Evolutionary conservation across 2,113 vertebrate genomes (phyloP), one percentile per base, ranked within the genome.

Genomic region (Odontophorus gujanensis): DNA sequence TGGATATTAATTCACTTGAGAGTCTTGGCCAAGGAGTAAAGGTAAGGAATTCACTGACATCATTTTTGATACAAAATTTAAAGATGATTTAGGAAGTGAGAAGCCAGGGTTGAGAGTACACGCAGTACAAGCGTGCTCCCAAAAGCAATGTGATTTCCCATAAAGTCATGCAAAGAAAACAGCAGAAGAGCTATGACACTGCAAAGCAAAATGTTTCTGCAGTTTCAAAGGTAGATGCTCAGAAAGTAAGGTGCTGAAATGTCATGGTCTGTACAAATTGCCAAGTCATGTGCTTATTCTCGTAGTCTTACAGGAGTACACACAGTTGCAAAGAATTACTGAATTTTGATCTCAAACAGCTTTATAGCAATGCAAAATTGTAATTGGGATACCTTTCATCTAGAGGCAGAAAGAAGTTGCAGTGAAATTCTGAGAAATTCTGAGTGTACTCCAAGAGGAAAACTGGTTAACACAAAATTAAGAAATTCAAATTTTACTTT

Each of bases 1-100:
- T 99, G 79, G 99, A 99, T 97, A 99, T 99, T 96, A 99, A 98
- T 89, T 99, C 99, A 79, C 97, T 99, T 45, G 98, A 99, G 94
- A 99, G 98, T 93, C 98, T 99, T 72, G 99, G 99, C 85, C 99
- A 98, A 97, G 98, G 97, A 94, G 98, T 99, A 97, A 99, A 99
- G 99, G 99, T 99, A 97, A 97, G 97, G 40, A 65, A 94, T 93
- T 95, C 94, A 84, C 81, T 63, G 45, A 86, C 68, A 73, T 93
- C 5, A 26, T 75, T 67, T 81, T 69, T 82, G n/a, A 93, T 82
- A 82, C 97, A 9, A 96, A 90, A 89, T 58, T 72, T 95, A 86
- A 75, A 87, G 28, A 12, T 96, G 89, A 93, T 84, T 89, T 87
- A 86, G 87, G 96, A 96, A 93, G 81, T 92, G 57, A 75, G 45